Conservation (phyloP, 2,113 vertebrate species). For the Ginglymostoma cirratum region DNA sequence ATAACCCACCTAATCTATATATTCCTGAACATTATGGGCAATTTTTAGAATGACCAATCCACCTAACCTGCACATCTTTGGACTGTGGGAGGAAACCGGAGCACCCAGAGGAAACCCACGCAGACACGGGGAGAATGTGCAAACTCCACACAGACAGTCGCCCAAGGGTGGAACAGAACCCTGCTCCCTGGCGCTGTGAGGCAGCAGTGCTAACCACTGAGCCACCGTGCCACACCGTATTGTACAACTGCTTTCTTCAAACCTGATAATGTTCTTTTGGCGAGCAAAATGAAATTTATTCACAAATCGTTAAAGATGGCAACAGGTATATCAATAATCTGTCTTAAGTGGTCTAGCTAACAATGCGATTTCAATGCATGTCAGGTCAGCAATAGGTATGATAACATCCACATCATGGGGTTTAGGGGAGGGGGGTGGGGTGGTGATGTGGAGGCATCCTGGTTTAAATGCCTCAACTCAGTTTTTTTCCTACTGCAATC, state of each 20-base stretch:
- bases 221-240: not conserved
- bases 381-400: not conserved
- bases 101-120: no score
- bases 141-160: no score
- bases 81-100: no score
- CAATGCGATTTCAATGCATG: not conserved
- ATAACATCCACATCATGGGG: not conserved
- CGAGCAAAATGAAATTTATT: not conserved
- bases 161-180: no score
- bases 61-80: no score
- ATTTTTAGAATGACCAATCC: no score
- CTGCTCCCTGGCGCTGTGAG: no score
- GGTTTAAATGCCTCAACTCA: not conserved
- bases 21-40: no score
- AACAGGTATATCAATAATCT: not conserved
- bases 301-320: not conserved
- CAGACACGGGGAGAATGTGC: no score
- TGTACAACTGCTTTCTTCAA: not conserved
- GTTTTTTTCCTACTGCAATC: not conserved
- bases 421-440: no score
- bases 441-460: fast-evolving
- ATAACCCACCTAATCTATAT: no score
- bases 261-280: not conserved
- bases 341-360: not conserved
- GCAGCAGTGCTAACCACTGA: no score